These are phyloP conservation scores for Prunella fulvescens DNA, from an alignment of 2,113 vertebrate genomes.

Conservation along the genomic window DNA sequence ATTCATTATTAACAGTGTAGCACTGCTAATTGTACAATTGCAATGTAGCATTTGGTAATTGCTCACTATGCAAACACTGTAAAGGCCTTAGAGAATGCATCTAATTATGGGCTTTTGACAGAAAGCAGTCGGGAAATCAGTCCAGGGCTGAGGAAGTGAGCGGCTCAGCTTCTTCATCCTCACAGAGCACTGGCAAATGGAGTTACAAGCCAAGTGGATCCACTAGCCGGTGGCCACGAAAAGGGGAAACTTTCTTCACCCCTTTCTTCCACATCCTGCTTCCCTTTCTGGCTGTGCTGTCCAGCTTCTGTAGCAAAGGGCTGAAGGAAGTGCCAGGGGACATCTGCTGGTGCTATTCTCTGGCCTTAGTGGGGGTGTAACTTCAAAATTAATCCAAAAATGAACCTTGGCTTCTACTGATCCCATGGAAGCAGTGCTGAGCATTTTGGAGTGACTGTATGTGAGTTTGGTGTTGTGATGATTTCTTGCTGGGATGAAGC, in stretches of 20 bases:
- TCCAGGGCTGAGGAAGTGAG: neutral
- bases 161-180: neutral
- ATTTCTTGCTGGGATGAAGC: neutral
- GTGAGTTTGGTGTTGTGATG: neutral
- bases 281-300: neutral
- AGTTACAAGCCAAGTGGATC: neutral
- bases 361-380: neutral
- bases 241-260: neutral
- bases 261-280: neutral
- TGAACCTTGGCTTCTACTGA: neutral
- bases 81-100: neutral
- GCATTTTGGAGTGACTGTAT: neutral
- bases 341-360: neutral
- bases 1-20: neutral
- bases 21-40: constrained; percentile 11
- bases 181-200: neutral
- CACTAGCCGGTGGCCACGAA: rapidly evolving
- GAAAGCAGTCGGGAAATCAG: neutral
- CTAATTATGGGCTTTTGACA: neutral
- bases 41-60: neutral
- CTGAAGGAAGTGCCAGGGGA: neutral
- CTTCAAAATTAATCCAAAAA: neutral
- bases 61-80: neutral
- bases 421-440: neutral
- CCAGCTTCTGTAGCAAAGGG: neutral